Evolutionary conservation across 2,113 vertebrate genomes (phyloP), one percentile per base, ranked within the genome.

Genomic region (Sclerurus mexicanus): DNA sequence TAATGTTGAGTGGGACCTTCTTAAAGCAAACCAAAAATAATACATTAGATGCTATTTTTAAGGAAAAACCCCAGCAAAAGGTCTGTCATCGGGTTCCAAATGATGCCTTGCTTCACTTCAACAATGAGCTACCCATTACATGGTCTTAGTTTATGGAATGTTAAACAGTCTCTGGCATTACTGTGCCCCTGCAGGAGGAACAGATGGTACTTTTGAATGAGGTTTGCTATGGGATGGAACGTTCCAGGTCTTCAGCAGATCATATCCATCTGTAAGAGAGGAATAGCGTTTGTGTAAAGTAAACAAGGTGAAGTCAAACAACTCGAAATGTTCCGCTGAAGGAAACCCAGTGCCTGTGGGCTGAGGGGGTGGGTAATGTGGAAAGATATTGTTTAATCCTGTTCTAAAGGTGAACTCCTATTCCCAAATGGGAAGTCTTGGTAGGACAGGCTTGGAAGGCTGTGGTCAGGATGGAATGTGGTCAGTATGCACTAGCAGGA

Each of bases 201-300:
- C 95, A 97, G 96, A 97, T 98, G 96, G 95, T 93, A 87, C 75
- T 96, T 89, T 73, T 96, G 93, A 92, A 92, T 85, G 92, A 88
- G 50, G 90, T 97, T 95, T 96, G 64, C 84, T 93, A 33, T 63
- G 81, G 92, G 77, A 88, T 96, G 93, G 96, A 96, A 95, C 74
- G 63, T 96, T 95, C 94, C 75, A 84, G 77, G 86, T 96, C 93
- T 97, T 94, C 93, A 86, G 37, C 33, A 92, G 95, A 96, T 96
- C 79, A 62, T 63, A 96, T 87, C 90, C 87, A 84, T 96, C 81
- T 97, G 90, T 85, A 93, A 91, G 87, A 73, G 93, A 78, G 89
- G 84, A 95, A 77, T 18, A 74, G 53, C 33, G 15, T 87, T 97
- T 94, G 73, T 78, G 76, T 91, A 76, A 94, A 84, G 62, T 88